These are phyloP conservation scores for Streblospio benedicti DNA, from an alignment of 1,140 invertebrate genomes.

Conservation along the genomic window DNA sequence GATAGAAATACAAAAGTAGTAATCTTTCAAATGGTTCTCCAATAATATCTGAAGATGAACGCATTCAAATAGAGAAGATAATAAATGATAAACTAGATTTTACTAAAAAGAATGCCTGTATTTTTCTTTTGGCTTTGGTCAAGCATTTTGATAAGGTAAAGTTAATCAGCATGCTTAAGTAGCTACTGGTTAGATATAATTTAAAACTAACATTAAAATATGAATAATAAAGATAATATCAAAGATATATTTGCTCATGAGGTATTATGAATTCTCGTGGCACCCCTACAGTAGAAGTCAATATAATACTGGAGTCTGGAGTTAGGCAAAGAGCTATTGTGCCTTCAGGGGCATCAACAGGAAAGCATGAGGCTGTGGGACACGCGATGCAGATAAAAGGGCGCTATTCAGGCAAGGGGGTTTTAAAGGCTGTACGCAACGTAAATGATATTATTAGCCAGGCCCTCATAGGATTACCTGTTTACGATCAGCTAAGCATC, in stretches of 20 bases:
- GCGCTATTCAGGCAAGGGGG: neutral
- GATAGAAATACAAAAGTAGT: too few species aligned
- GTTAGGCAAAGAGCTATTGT: conserved; percentile 15
- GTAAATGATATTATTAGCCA: neutral
- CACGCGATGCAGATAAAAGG: conserved; percentile 24
- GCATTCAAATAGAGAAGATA: too few species aligned
- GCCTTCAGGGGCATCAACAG: conserved; percentile 24
- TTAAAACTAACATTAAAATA: too few species aligned
- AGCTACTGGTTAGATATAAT: too few species aligned
- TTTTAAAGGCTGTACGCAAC: neutral
- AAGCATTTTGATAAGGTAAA: too few species aligned
- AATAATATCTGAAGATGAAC: too few species aligned
- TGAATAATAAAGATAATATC: too few species aligned
- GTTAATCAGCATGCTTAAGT: too few species aligned
- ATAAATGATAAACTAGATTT: too few species aligned
- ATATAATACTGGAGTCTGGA: conserved; percentile 5
- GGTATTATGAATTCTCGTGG: neutral
- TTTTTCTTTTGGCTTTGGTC: too few species aligned
- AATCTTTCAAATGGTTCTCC: too few species aligned
- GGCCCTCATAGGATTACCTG: neutral
- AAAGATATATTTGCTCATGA: neutral
- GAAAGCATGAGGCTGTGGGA: conserved; percentile 21
- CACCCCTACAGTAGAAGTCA: neutral
- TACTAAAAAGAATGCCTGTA: too few species aligned
- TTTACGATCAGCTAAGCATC: neutral